Evolutionary conservation across 2,113 vertebrate species (phyloP).

Genomic region (Python bivittatus): DNA sequence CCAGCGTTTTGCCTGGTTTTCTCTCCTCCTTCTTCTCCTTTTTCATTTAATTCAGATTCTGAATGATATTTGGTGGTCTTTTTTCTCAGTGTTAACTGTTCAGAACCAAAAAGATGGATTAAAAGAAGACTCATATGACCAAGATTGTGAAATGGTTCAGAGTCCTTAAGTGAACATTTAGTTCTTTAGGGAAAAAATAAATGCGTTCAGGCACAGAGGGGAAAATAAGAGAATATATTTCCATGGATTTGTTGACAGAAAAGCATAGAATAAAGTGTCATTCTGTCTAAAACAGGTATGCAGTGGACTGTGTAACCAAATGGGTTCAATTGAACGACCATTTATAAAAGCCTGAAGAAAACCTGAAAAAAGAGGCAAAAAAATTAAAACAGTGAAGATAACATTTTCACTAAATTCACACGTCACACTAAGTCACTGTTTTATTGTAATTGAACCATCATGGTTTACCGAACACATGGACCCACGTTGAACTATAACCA

Average conservation of each 20-base stretch:
- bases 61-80: background rate
- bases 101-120: slow-evolving; percentile 7
- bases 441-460: background rate
- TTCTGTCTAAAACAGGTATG: background rate
- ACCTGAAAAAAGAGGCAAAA: background rate
- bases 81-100: background rate
- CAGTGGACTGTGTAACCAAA: background rate
- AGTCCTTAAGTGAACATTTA: slow-evolving; percentile 12
- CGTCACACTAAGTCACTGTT: background rate
- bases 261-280: background rate
- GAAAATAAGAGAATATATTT: background rate
- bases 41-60: slow-evolving; percentile 5
- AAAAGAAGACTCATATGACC: background rate
- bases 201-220: background rate
- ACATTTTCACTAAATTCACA: background rate
- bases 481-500: background rate
- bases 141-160: background rate
- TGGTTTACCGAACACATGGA: background rate
- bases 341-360: background rate
- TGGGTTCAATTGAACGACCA: background rate
- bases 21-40: background rate
- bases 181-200: slow-evolving; percentile 20
- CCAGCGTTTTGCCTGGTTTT: rapidly evolving
- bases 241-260: background rate
- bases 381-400: background rate